These are phyloP conservation scores for Hymenopus coronatus DNA, from an alignment of 2,888 invertebrate species.

Conservation along the genomic window DNA sequence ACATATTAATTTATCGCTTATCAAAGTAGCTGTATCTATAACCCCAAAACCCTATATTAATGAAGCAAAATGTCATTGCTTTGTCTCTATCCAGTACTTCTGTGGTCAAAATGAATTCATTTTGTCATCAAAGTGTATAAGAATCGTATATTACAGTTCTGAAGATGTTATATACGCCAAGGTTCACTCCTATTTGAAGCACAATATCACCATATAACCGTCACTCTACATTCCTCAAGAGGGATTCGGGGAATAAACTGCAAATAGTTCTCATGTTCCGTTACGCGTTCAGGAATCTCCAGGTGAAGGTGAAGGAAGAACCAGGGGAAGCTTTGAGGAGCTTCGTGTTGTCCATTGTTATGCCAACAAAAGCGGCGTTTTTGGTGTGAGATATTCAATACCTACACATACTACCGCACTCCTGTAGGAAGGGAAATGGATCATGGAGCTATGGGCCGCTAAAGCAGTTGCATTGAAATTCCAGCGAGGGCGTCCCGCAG, in stretches of 20 bases:
- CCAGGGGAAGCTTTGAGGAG: background rate
- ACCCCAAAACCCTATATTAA: too few relatives aligned
- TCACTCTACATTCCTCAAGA: too few relatives aligned
- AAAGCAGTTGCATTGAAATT: background rate
- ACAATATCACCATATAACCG: too few relatives aligned
- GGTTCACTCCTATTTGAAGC: too few relatives aligned
- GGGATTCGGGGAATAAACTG: background rate
- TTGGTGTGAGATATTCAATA: background rate
- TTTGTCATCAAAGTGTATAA: too few relatives aligned
- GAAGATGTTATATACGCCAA: too few relatives aligned
- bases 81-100: too few relatives aligned
- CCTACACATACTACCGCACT: background rate
- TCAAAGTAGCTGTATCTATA: too few relatives aligned
- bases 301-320: background rate
- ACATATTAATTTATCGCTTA: too few relatives aligned
- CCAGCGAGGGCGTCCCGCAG: background rate
- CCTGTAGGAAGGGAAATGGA: background rate
- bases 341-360: constrained; percentile 4
- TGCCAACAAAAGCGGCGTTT: constrained; percentile 6
- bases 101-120: too few relatives aligned
- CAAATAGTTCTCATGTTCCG: background rate
- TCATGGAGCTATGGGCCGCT: background rate
- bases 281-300: background rate
- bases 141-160: too few relatives aligned
- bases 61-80: too few relatives aligned